Evolutionary conservation across 64 coral and sea anemone species (phyloP).

Genomic region (Trachythela sp.): DNA sequence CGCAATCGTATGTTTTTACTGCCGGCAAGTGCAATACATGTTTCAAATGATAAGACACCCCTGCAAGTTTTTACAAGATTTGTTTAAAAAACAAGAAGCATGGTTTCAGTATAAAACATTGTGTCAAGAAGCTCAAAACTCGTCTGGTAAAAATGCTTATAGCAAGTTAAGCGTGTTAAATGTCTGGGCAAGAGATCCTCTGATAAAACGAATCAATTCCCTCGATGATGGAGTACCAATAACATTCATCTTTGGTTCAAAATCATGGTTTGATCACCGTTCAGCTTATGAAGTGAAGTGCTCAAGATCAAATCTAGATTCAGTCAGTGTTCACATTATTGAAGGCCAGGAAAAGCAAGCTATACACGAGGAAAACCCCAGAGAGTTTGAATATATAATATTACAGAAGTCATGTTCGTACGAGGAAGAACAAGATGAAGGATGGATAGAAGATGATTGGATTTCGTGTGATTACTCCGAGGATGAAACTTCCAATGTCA

Average conservation of each 20-base stretch:
- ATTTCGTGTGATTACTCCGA: background rate
- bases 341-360: constrained; percentile 62
- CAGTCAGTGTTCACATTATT: constrained; percentile 70
- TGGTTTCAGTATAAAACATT: background rate
- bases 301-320: constrained; percentile 36
- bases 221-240: constrained; percentile 55
- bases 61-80: background rate
- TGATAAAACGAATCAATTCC: constrained; percentile 78
- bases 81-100: background rate
- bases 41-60: background rate
- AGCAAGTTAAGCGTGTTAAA: constrained; percentile 75
- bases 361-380: constrained; percentile 84
- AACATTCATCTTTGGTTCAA: constrained; percentile 77
- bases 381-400: constrained; percentile 71
- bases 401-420: constrained; percentile 18
- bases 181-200: constrained; percentile 76
- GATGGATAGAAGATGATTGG: constrained; percentile 49
- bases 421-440: constrained; percentile 27
- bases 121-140: constrained; percentile 59
- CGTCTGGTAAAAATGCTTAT: constrained; percentile 85
- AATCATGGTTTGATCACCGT: constrained; percentile 79
- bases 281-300: constrained; percentile 97
- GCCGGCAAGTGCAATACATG: background rate
- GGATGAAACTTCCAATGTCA: background rate
- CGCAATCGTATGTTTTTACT: background rate